phyloP scores from a whole-genome alignment of 2,113 vertebrate species.

The Marcusenius ussheri region DNA sequence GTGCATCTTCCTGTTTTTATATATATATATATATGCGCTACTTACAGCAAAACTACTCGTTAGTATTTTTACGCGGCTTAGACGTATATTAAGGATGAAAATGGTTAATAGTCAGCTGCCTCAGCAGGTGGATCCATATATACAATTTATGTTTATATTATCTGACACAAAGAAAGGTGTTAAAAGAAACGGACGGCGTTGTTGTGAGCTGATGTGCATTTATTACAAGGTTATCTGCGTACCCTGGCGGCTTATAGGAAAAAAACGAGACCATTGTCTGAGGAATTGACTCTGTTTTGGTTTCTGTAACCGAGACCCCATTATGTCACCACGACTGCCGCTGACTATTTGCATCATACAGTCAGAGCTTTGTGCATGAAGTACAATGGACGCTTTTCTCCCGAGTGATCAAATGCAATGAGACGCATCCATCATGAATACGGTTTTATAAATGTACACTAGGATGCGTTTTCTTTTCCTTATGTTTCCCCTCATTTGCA shows the following conservation, averaged over 20 bases:
- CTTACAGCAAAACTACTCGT: neutral
- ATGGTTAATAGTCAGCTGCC: neutral
- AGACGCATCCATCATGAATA: neutral
- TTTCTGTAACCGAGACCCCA: slow-evolving; percentile 9
- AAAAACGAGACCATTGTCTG: neutral
- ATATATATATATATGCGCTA: neutral
- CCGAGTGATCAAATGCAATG: neutral
- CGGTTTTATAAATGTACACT: neutral
- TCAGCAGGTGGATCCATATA: neutral
- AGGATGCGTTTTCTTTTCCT: neutral
- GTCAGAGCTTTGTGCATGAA: neutral
- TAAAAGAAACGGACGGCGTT: neutral
- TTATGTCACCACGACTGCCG: slow-evolving; percentile 18
- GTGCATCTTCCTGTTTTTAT: neutral
- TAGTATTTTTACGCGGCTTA: neutral
- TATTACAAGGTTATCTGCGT: neutral
- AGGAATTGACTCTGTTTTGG: neutral
- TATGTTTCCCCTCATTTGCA: neutral
- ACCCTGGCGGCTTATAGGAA: neutral
- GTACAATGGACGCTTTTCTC: slow-evolving; percentile 40
- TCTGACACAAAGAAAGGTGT: neutral
- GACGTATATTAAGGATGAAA: neutral
- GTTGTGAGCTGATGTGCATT: neutral
- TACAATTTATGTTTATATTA: neutral
- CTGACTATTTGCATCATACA: slow-evolving; percentile 2